Evolutionary conservation across 2,888 invertebrate species (phyloP).

Genomic region (Stenotaenia linearis): DNA sequence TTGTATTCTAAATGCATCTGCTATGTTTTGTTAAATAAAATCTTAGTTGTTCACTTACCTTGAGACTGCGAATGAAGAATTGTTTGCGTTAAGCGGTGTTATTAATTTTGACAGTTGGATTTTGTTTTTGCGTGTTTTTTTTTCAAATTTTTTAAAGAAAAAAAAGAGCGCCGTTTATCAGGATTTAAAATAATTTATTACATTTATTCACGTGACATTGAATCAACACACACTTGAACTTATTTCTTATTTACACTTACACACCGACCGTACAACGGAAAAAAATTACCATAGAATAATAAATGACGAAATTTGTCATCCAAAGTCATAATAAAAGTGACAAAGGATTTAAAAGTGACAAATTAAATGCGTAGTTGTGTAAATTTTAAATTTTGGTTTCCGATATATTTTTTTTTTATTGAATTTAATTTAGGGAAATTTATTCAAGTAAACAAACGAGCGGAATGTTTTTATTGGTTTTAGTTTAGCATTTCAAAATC

Average conservation of each 20-base stretch:
- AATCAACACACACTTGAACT: not conserved
- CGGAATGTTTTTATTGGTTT: too few species aligned
- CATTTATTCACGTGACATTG: not conserved
- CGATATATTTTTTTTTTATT: too few species aligned
- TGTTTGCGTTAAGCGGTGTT: too few species aligned
- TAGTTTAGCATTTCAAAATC: too few species aligned
- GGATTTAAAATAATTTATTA: slow-evolving; percentile 20
- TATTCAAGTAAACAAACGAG: too few species aligned
- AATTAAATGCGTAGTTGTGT: too few species aligned
- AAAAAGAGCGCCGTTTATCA: not conserved
- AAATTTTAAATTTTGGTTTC: too few species aligned
- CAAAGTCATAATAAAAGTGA: too few species aligned
- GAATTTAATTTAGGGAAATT: too few species aligned
- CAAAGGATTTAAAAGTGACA: too few species aligned
- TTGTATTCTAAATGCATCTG: not conserved
- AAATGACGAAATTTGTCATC: not conserved
- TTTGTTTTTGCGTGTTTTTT: not conserved
- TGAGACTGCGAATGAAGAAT: too few species aligned
- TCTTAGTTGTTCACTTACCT: not conserved
- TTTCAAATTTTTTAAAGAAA: not conserved
- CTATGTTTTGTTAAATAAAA: not conserved
- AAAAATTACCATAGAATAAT: not conserved
- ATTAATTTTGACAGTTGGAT: not conserved
- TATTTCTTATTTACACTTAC: not conserved
- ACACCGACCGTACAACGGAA: not conserved